Base-by-base conservation (phyloP, 2,113 vertebrate genomes). In the Entosphenus tridentatus region DNA sequence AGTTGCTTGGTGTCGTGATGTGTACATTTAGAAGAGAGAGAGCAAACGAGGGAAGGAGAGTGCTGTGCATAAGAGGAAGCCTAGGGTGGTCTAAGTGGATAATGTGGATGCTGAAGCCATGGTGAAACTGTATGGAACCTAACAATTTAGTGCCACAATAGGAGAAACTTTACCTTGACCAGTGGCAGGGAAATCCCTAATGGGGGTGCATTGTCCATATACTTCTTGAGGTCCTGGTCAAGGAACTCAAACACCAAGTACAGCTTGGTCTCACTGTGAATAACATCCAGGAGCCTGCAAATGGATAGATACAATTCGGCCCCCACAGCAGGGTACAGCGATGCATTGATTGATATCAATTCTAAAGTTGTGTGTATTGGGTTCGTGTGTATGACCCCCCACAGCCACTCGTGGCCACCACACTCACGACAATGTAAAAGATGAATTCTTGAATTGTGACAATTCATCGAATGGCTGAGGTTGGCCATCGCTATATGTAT, bases 181-280 rank as follows among this genome's bases (percentile, higher is more conserved):
- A 96, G 84, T 2, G 89, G 85, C 72, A 95, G 79, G 1, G 89
- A 82, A 71, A 96, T 85, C n/a, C 91, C 88, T 10, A 80, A 78
- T 57, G 92, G 77, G 2, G 86, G 80, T 8, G 88, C 83, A 0
- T 86, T 84, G 76, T 96, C 91, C 89, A 96, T 96, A 75, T 91
- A 95, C 78, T 93, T 96, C 78, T 96, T 95, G 11, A 95, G 84
- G 77, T 96, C 89, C 75, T 93, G 89, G 75, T 95, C 85, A 68
- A 96, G 85, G 77, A 95, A 96, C 75, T 96, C 91, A 75, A 96
- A 96, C 14, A 96, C 91, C 72, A 96, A 80, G 76, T 96, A 95
- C 16, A 93, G 86, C 72, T 95, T 95, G 79, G 91, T 96, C 77
- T 96, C 91, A 0, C 88, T 96, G 78, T 96, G 91, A 78, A 96